Conservation (phyloP, 2,888 invertebrate genomes). For the Meta bourneti region DNA sequence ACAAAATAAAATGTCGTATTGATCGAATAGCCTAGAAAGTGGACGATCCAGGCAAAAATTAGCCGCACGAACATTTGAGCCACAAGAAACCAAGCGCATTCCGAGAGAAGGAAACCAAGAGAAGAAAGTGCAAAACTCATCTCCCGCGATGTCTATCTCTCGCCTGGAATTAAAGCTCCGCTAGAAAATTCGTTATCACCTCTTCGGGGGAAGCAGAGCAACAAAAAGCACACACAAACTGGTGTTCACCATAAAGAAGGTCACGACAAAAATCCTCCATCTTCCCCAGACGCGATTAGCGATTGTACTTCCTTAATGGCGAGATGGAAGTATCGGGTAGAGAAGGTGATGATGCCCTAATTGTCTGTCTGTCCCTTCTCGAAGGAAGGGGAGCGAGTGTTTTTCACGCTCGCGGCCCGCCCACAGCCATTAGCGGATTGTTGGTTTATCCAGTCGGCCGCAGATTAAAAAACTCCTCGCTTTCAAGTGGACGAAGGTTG, state of each 20-base stretch:
- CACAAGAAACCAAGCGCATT: no score
- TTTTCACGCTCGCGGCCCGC: conserved; percentile 69
- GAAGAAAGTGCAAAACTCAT: no score
- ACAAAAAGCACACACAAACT: conserved; percentile 42
- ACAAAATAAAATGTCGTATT: no score
- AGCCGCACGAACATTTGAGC: no score
- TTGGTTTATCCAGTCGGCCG: conserved; percentile 69
- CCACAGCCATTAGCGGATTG: conserved; percentile 74
- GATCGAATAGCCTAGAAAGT: no score
- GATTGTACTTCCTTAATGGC: conserved; percentile 70
- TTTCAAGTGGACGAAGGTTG: conserved; percentile 31
- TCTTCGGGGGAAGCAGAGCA: background rate
- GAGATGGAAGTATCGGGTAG: conserved; percentile 51
- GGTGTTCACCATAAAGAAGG: conserved; percentile 66
- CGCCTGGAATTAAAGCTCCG: no score
- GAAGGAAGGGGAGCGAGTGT: conserved; percentile 36
- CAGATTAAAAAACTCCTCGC: conserved; percentile 34
- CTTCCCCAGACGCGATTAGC: conserved; percentile 46
- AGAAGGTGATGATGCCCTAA: conserved; percentile 75
- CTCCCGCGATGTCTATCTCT: no score
- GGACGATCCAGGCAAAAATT: no score
- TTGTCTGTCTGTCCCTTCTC: conserved; percentile 69
- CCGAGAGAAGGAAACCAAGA: no score
- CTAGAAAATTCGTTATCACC: conserved; percentile 40
- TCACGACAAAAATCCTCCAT: conserved; percentile 69